A percentile compares a stretch with the other conserved stretches of the same genome.
These are phyloP conservation scores for Pristiophorus japonicus DNA, from an alignment of 2,113 vertebrate genomes.

Conservation along the genomic window DNA sequence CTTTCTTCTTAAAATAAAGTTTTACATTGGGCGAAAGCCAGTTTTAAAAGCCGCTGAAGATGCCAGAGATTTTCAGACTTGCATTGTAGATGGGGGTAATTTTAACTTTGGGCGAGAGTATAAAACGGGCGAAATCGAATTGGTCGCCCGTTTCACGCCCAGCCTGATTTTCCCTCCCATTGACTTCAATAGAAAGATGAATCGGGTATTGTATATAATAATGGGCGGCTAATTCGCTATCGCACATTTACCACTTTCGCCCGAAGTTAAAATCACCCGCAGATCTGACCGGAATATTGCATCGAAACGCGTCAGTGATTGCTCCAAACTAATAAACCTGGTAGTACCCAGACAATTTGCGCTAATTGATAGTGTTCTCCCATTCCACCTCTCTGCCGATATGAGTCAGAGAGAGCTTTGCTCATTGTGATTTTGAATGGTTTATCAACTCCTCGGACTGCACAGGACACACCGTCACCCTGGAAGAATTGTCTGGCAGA, in stretches of 20 bases:
- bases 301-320: not conserved
- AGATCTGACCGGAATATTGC: not conserved
- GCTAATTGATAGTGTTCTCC: not conserved
- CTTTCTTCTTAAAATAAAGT: not conserved
- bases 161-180: not conserved
- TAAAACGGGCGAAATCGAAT: not conserved
- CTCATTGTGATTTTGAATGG: not conserved
- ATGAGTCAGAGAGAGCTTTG: not conserved
- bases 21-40: not conserved
- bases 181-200: no score
- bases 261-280: not conserved
- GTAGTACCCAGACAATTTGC: not conserved
- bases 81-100: not conserved
- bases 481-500: not conserved
- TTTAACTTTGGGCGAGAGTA: not conserved
- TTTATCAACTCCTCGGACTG: not conserved
- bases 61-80: not conserved
- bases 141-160: not conserved
- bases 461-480: not conserved
- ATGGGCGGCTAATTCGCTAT: not conserved
- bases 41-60: not conserved
- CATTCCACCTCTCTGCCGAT: not conserved
- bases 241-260: not conserved
- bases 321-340: not conserved
- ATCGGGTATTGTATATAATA: no score